Percentiles rank a stretch among this genome's conserved stretches.
Conservation (phyloP, 1,140 invertebrate species). For the Saxidomus purpurata region DNA sequence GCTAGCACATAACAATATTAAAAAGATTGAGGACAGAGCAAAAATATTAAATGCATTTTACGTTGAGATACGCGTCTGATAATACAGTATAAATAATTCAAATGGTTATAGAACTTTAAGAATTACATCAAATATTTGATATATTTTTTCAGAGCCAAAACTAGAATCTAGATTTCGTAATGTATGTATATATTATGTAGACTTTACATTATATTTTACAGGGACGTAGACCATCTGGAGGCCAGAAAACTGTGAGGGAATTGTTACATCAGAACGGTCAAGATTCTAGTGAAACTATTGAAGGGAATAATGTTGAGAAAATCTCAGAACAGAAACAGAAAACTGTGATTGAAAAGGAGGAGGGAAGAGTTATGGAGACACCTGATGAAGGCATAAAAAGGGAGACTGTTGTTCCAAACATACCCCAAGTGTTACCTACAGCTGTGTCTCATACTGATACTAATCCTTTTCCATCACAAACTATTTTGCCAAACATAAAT, state of each 20-base stretch:
- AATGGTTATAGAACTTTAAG: no score
- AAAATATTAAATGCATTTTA: no score
- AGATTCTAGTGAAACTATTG: slow-evolving; percentile 19
- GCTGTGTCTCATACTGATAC: slow-evolving; percentile 18
- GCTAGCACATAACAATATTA: no score
- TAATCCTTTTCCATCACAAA: slow-evolving; percentile 5
- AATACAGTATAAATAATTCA: no score
- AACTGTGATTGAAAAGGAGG: background rate
- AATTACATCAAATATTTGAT: no score
- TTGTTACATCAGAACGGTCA: slow-evolving; percentile 54
- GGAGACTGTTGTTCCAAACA: background rate
- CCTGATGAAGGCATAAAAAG: background rate
- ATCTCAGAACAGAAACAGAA: background rate
- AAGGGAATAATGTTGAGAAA: background rate
- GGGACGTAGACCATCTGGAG: slow-evolving; percentile 48
- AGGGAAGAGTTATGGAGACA: background rate
- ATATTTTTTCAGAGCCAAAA: no score
- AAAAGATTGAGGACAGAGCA: no score
- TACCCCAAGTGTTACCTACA: background rate
- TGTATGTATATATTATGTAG: no score
- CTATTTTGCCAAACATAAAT: slow-evolving; percentile 31
- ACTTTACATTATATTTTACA: slow-evolving; percentile 46
- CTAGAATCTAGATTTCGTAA: no score
- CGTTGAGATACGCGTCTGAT: no score
- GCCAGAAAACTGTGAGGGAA: slow-evolving; percentile 62